Base-by-base conservation (phyloP, 2,797 vertebrate species). In the Pyrocephalus nanus region DNA sequence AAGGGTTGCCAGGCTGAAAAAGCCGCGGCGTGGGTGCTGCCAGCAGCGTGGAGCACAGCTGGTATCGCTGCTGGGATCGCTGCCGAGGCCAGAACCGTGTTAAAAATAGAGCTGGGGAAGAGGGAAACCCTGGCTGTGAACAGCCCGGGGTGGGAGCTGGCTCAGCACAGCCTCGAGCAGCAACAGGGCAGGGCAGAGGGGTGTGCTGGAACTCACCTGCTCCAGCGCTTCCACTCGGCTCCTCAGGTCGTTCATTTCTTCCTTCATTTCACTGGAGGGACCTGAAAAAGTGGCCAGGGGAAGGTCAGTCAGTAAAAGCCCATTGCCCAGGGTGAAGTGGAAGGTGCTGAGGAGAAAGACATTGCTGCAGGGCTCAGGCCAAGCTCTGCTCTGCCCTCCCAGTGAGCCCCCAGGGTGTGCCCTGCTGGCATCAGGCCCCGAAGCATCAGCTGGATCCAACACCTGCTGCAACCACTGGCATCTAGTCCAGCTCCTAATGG, bases 211-310 rank as follows among this genome's bases (percentile, higher is more conserved):
- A 11, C 96, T 91, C 97, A 98, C 99, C 98, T 99, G 98, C 96
- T 99, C 99, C 86, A 99, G 97, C 2, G 98, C 94, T 58, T 99
- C 98, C 17, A 99, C 98, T 97, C 98, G 97, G 78, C 96, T 97
- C 96, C 94, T 98, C 75, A 99, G 97, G 51, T 97, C 98, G 79
- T 96, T 91, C 30, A 99, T 97, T 88, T 99, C 99, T 84, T 99
- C 98, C 27, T 98, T 98, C 93, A 98, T 96, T 9, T 97, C 97
- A 65, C 98, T 91, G 83, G 92, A 89, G 36, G 47, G 42, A 48
- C 96, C 97, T 64, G 86, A 57, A 97, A 96, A 97, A 43, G 80
- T 8, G 34, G 90, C 43, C 40, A n/a, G 95, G 75, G 36, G 58
- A 12, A 67, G 19, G 30, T 12, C 38, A 36, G 50, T 38, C 40